Percentiles rank a stretch among this genome's conserved stretches.
phyloP scores from a whole-genome alignment of 2,797 vertebrate species.

The Liparis tanakae region DNA sequence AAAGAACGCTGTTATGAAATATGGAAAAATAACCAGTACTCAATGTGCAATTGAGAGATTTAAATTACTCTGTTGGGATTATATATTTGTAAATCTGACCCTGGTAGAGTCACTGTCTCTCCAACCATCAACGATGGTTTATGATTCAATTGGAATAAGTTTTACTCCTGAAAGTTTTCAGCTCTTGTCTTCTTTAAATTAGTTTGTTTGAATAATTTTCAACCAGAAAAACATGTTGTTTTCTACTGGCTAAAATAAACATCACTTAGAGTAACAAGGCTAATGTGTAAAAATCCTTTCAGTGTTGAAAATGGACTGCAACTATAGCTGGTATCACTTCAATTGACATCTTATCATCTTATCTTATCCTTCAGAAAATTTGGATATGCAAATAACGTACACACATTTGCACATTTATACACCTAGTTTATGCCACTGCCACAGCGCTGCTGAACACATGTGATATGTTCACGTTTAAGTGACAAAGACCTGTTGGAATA shows the following conservation, averaged over 20 bases:
- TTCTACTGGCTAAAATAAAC: not conserved
- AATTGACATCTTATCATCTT: constrained; percentile 21
- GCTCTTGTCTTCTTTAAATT: constrained; percentile 19
- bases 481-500: not conserved
- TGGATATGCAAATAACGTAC: constrained; percentile 50
- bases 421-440: constrained; percentile 3
- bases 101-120: too few relatives aligned
- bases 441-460: too few relatives aligned
- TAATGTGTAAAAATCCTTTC: constrained; percentile 11
- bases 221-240: constrained; percentile 10
- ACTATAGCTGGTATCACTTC: not conserved
- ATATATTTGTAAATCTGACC: too few relatives aligned
- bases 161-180: not conserved
- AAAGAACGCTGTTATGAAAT: too few relatives aligned
- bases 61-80: too few relatives aligned
- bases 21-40: too few relatives aligned
- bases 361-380: constrained; percentile 4
- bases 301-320: constrained; percentile 8
- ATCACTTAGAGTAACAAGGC: constrained; percentile 5
- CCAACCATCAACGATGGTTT: too few relatives aligned
- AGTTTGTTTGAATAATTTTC: constrained; percentile 5
- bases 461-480: not conserved
- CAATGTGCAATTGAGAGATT: too few relatives aligned
- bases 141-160: not conserved
- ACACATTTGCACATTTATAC: constrained; percentile 38